These are phyloP conservation scores for Prietella phreatophila DNA, from an alignment of 2,113 vertebrate genomes.

Conservation along the genomic window DNA sequence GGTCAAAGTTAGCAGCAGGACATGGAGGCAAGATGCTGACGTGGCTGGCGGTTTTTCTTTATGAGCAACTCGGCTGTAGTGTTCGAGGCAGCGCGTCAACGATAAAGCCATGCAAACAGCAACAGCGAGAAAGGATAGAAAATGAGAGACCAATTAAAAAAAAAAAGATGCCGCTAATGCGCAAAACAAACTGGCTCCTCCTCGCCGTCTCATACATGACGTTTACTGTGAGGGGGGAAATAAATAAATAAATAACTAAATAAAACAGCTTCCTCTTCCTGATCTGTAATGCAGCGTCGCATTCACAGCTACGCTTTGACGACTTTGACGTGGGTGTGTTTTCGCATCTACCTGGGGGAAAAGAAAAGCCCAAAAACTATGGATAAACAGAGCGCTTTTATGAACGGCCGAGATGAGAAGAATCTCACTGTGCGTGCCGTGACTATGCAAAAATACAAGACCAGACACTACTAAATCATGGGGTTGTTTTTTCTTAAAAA, in stretches of 20 bases:
- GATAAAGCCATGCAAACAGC: constrained; percentile 1
- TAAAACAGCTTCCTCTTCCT: constrained; percentile 20
- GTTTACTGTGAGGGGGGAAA: constrained; percentile 52
- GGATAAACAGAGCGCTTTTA: constrained; percentile 32
- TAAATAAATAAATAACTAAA: too few relatives aligned
- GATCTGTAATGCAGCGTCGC: constrained; percentile 49
- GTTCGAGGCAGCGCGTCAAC: constrained; percentile 35
- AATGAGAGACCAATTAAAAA: constrained; percentile 32
- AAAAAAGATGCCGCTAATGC: constrained; percentile 33
- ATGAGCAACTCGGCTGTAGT: constrained; percentile 23
- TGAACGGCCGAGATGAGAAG: background rate
- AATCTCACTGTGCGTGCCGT: background rate
- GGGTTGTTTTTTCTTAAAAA: background rate
- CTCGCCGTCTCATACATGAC: constrained; percentile 56
- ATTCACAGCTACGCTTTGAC: constrained; percentile 43
- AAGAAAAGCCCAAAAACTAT: constrained; percentile 55
- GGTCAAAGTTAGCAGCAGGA: constrained; percentile 36
- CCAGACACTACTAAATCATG: background rate
- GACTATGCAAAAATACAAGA: background rate
- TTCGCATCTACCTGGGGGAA: constrained; percentile 47
- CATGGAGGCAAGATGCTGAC: constrained; percentile 31
- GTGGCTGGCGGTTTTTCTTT: constrained; percentile 27
- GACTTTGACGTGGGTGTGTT: constrained; percentile 56
- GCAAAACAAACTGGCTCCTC: constrained; percentile 42
- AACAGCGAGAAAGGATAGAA: constrained; percentile 25